A percentile compares a stretch with the other conserved stretches of the same genome.
phyloP scores from a whole-genome alignment of 2,113 vertebrate genomes.

The Silurus asotus region DNA sequence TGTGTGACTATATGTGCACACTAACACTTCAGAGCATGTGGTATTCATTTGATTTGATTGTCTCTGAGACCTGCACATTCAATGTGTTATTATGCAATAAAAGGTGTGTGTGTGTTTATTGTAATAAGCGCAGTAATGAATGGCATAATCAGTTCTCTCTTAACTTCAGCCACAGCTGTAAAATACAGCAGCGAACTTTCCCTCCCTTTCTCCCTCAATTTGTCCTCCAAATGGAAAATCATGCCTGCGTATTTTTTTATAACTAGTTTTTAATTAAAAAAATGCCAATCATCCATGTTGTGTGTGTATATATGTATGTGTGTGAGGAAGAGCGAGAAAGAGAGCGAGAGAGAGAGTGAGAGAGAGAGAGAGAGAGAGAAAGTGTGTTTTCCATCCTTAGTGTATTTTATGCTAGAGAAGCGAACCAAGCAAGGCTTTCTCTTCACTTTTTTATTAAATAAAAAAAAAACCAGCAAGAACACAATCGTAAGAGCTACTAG shows the following conservation, averaged over 20 bases:
- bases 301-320: slow-evolving; percentile 27
- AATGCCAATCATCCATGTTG: slow-evolving; percentile 62
- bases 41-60: slow-evolving; percentile 59
- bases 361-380: background rate
- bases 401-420: slow-evolving; percentile 41
- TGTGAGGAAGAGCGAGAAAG: background rate
- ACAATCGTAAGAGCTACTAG: slow-evolving; percentile 21
- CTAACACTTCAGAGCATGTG: slow-evolving; percentile 6
- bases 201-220: slow-evolving; percentile 63
- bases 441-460: slow-evolving; percentile 45
- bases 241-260: slow-evolving; percentile 25
- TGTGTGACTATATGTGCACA: slow-evolving; percentile 28
- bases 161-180: slow-evolving; percentile 28
- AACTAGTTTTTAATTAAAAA: slow-evolving; percentile 56
- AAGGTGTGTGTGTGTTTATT: slow-evolving; percentile 66
- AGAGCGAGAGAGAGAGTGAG: background rate
- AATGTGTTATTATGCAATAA: slow-evolving; percentile 70
- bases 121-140: slow-evolving; percentile 72
- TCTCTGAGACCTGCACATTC: slow-evolving; percentile 55
- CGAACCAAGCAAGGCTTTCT: slow-evolving; percentile 52
- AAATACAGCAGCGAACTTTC: slow-evolving; percentile 54
- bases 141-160: slow-evolving; percentile 65
- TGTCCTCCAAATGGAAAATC: slow-evolving; percentile 58
- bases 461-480: slow-evolving; percentile 24
- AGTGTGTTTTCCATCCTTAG: slow-evolving; percentile 34